Evolutionary conservation across 2,797 vertebrate species (phyloP).

Genomic region (Diplodus sargus): DNA sequence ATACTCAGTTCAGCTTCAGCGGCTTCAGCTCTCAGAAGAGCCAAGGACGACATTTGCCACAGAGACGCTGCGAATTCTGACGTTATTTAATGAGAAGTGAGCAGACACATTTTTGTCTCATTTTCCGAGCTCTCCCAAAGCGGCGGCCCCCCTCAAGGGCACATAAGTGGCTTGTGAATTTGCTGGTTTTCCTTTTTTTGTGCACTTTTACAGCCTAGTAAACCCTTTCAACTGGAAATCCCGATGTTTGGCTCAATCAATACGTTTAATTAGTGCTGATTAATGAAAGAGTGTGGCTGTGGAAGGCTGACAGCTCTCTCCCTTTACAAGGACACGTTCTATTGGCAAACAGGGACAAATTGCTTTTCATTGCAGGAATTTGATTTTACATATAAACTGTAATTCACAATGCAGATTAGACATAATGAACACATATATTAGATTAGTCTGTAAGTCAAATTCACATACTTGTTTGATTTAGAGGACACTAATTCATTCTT

Average conservation of each 20-base stretch:
- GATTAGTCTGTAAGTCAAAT: constrained; percentile 10
- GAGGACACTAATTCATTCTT: constrained; percentile 29
- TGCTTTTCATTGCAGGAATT: constrained; percentile 44
- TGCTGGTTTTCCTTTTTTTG: constrained; percentile 48
- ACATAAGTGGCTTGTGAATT: constrained; percentile 60
- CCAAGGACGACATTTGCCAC: constrained; percentile 61
- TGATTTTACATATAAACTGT: constrained; percentile 40
- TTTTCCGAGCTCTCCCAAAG: constrained; percentile 68
- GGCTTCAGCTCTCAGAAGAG: constrained; percentile 47
- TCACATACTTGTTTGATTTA: constrained; percentile 28
- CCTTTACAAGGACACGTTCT: constrained; percentile 78
- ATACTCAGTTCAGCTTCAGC: constrained; percentile 68
- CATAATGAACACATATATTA: constrained; percentile 9
- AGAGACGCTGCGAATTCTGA: constrained; percentile 62
- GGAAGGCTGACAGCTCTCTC: constrained; percentile 81
- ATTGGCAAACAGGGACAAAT: constrained; percentile 71
- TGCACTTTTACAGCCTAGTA: constrained; percentile 80
- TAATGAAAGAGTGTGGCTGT: constrained; percentile 87
- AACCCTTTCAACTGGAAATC: constrained; percentile 83
- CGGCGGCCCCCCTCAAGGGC: constrained; percentile 66
- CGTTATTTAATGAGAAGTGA: constrained; percentile 75
- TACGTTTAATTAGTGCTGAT: constrained; percentile 94
- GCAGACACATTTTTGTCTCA: constrained; percentile 73
- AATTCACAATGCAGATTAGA: constrained; percentile 33
- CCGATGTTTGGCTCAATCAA: constrained; percentile 87